Conservation (phyloP, 2,797 vertebrate genomes). For the Otolemur crassicaudatus region DNA sequence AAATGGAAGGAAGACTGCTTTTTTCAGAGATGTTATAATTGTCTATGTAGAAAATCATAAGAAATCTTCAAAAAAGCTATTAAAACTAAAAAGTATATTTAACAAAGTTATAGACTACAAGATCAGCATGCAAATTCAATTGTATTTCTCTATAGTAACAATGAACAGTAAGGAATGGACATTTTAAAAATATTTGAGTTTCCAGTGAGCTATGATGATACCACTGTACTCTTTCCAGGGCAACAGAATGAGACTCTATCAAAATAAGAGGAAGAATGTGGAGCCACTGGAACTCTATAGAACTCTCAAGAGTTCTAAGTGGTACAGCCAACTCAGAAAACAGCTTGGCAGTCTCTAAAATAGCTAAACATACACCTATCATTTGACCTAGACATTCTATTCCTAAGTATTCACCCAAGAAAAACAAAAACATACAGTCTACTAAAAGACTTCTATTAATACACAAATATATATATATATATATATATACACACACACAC, state of each 20-base stretch:
- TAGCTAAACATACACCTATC: background rate
- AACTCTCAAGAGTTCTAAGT: background rate
- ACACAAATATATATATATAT: background rate
- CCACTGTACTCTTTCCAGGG: background rate
- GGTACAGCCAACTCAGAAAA: background rate
- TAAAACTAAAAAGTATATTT: conserved; percentile 29
- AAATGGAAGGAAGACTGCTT: background rate
- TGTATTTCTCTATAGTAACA: conserved; percentile 28
- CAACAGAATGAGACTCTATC: background rate
- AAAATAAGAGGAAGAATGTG: background rate
- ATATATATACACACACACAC: too few species aligned
- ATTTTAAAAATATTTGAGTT: background rate
- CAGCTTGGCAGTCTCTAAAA: background rate
- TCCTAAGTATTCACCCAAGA: background rate
- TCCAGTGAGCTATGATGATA: background rate
- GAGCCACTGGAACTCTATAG: background rate
- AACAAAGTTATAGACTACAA: background rate
- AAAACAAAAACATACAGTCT: background rate
- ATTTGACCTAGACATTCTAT: background rate
- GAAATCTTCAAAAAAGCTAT: background rate
- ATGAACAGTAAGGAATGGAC: background rate
- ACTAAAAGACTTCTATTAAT: background rate
- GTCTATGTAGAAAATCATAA: background rate
- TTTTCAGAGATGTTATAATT: background rate
- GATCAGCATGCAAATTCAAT: conserved; percentile 1